These are phyloP conservation scores for Sphaeridia pumilis DNA, from an alignment of 2,888 invertebrate species.

Conservation along the genomic window DNA sequence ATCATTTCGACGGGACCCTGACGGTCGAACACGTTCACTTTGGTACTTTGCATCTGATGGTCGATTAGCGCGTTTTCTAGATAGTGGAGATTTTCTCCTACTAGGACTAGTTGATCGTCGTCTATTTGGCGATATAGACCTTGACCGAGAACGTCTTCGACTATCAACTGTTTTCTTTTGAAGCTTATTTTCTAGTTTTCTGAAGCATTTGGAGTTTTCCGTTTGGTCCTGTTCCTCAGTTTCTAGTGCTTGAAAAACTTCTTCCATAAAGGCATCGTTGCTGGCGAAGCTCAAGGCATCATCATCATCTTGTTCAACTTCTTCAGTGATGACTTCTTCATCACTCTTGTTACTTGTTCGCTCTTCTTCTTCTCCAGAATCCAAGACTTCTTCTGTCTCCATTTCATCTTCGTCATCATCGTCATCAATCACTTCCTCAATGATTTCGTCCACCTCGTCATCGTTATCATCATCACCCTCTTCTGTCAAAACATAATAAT, in stretches of 20 bases:
- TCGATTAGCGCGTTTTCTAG: too few species aligned
- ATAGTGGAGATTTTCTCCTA: not conserved
- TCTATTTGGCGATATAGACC: not conserved
- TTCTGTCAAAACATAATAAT: constrained; percentile 12
- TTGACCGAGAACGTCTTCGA: not conserved
- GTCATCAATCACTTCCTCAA: constrained; percentile 27
- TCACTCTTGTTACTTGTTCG: constrained; percentile 5
- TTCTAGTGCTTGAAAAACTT: constrained; percentile 16
- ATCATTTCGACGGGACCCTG: constrained; percentile 4
- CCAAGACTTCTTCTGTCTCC: constrained; percentile 8
- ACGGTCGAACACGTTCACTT: too few species aligned
- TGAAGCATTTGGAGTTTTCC: not conserved
- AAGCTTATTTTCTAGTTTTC: not conserved
- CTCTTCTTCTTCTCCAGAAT: constrained; percentile 11
- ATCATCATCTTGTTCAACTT: constrained; percentile 9
- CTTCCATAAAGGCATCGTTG: constrained; percentile 18
- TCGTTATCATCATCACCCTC: constrained; percentile 30
- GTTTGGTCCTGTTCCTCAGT: constrained; percentile 10
- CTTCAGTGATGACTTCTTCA: constrained; percentile 2
- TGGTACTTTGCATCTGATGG: too few species aligned
- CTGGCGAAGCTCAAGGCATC: constrained; percentile 21
- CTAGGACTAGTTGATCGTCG: not conserved
- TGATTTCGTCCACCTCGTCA: constrained; percentile 32
- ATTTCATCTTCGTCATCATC: constrained; percentile 15
- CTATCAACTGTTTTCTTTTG: not conserved